Evolutionary conservation across 2,888 invertebrate species (phyloP), one percentile per base, ranked within the genome.

Genomic region (Pseudanteris insignis): DNA sequence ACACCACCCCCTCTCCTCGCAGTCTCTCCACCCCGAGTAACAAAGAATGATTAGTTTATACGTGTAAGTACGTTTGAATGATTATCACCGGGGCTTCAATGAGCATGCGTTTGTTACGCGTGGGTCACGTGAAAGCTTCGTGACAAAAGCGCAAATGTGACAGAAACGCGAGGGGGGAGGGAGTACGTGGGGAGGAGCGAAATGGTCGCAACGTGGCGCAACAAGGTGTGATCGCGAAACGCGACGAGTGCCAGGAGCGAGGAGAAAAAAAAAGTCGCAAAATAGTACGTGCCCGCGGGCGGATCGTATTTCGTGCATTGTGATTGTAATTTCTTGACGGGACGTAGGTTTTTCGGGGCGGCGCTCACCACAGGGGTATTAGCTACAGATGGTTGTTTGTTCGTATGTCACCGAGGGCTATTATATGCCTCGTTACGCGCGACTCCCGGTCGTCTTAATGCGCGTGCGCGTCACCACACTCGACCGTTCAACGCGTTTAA

Each of bases 361-460:
- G 76, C 72, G 61, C 73, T 70, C 78, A 72, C 77, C 75, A 68
- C 78, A 73, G 77, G 76, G 76, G 76, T 74, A 78, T 75, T 75
- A 74, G 71, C 71, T 76, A 77, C 79, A 79, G 79, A 79, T 79
- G 79, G 79, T 75, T 78, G 78, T 77, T 79, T 76, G 76, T 77
- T 74, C 75, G 71, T 69, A 73, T 69, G 76, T 78, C 78, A 76
- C 71, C 69, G 66, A 68, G 72, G 74, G 70, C 78, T 77, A 79
- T 79, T 78, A 79, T 79, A 78, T 71, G 78, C 73, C 78, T 79
- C 73, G 79, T 80, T 79, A 78, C 76, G 58, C 68, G 60, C n/a
- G 57, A 59, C 62, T 64, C 59, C 69, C 46, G 64, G 71, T n/a
- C 61, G 57, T 66, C 70, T 71, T 71, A 70, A 70, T 73, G 65